Evolutionary conservation across 2,113 vertebrate species (phyloP).

Genomic region (Sander vitreus): DNA sequence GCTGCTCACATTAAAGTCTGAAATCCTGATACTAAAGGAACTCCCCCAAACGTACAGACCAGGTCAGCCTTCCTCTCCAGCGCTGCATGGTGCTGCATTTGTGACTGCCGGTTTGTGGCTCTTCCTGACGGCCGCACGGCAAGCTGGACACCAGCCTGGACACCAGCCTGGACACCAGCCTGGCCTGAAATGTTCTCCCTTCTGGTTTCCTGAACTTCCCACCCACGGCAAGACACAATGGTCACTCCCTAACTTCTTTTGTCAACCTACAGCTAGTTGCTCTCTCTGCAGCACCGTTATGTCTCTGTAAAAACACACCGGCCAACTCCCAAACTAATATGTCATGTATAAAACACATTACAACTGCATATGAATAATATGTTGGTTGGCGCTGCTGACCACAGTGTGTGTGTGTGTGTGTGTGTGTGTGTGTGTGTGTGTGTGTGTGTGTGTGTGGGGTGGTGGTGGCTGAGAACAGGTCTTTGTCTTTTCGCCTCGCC

Average conservation of each 20-base stretch:
- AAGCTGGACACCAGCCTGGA: constrained; percentile 25
- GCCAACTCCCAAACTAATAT: neutral
- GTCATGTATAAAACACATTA: neutral
- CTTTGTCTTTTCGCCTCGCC: constrained; percentile 17
- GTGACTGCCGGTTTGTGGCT: neutral
- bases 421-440: constrained; percentile 23
- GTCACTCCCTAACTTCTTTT: constrained; percentile 10
- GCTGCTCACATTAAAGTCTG: constrained; percentile 15
- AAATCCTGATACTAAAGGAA: neutral
- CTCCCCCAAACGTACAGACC: constrained; percentile 1
- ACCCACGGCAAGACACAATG: neutral
- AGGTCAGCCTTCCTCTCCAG: constrained; percentile 10
- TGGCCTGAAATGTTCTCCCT: constrained; percentile 24
- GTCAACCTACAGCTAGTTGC: neutral
- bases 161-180: constrained; percentile 12
- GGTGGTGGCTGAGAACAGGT: constrained; percentile 15
- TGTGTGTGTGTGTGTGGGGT: constrained; percentile 9
- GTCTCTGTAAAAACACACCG: neutral
- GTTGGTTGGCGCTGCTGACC: neutral
- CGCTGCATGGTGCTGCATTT: neutral
- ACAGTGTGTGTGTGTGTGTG: neutral
- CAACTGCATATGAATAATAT: neutral
- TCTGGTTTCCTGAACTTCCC: constrained; percentile 19
- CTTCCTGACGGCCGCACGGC: constrained; percentile 8
- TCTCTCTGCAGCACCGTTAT: neutral